Percentiles rank a stretch among this genome's conserved stretches.
phyloP scores from a whole-genome alignment of 1,140 invertebrate species.

The Drosophila melanica region DNA sequence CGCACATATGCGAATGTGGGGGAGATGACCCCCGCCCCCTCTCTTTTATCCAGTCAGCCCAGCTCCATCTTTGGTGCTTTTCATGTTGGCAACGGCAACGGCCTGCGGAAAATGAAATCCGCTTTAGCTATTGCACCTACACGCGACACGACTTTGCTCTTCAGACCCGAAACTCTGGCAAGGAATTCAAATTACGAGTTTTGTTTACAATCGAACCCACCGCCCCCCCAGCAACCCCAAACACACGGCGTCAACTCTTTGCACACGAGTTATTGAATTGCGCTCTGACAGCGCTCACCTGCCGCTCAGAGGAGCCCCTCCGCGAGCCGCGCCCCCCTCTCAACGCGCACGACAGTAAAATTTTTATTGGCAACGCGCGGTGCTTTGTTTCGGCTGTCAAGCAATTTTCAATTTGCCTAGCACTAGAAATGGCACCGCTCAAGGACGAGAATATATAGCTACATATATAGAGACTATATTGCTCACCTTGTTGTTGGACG shows the following conservation, averaged over 20 bases:
- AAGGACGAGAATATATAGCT: slow-evolving; percentile 1
- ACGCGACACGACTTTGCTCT: slow-evolving; percentile 18
- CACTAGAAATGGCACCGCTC: slow-evolving; percentile 17
- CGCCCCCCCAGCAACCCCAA: neutral
- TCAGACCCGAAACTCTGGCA: slow-evolving; percentile 9
- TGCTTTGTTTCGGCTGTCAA: slow-evolving; percentile 47
- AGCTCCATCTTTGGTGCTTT: slow-evolving; percentile 25
- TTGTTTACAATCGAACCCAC: slow-evolving; percentile 62
- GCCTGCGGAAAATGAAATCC: slow-evolving; percentile 49
- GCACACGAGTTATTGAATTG: slow-evolving; percentile 54
- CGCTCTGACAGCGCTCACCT: slow-evolving; percentile 11
- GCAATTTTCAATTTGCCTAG: slow-evolving; percentile 49
- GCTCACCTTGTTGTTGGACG: slow-evolving; percentile 15
- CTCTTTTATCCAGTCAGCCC: too few species aligned
- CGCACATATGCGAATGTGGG: slow-evolving; percentile 13
- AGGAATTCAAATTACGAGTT: slow-evolving; percentile 77
- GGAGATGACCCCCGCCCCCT: neutral
- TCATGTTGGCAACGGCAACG: slow-evolving; percentile 39
- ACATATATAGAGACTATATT: too few species aligned
- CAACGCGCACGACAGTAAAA: slow-evolving; percentile 34
- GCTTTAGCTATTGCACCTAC: slow-evolving; percentile 44
- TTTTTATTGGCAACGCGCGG: slow-evolving; percentile 61
- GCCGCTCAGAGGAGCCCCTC: neutral
- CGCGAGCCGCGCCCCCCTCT: neutral
- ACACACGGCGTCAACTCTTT: slow-evolving; percentile 26